These are phyloP conservation scores for Protosalanx chinensis DNA, from an alignment of 2,797 vertebrate genomes.

Conservation along the genomic window DNA sequence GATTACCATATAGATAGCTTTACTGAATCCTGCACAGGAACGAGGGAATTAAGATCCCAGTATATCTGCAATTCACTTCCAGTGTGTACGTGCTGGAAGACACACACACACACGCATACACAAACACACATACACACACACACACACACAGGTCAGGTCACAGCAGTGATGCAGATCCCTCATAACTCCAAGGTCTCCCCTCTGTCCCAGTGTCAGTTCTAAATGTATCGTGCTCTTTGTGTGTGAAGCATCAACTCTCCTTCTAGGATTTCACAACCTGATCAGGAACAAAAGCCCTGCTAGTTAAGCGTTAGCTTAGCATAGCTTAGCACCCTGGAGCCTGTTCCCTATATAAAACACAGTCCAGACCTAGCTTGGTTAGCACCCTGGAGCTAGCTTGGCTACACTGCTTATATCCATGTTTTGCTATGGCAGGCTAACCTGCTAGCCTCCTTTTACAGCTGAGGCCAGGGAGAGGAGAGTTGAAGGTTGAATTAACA, in stretches of 20 bases:
- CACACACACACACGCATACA: neutral
- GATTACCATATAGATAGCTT: conserved; percentile 57
- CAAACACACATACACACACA: neutral
- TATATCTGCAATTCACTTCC: conserved; percentile 22
- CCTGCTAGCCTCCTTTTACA: neutral
- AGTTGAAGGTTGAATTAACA: neutral
- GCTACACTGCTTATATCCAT: neutral
- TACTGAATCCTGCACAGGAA: conserved; percentile 38
- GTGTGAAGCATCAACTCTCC: neutral
- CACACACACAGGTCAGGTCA: neutral
- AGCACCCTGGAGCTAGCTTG: conserved; percentile 4
- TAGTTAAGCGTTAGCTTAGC: conserved; percentile 4
- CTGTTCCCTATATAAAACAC: conserved; percentile 1
- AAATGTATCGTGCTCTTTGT: neutral
- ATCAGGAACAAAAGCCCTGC: neutral
- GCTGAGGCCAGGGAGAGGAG: neutral
- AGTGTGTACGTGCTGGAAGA: neutral
- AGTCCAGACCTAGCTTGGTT: no score
- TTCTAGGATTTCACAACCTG: neutral
- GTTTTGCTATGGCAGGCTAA: neutral
- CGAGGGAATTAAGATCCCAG: conserved; percentile 33
- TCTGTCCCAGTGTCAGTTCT: neutral
- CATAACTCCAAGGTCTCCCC: neutral
- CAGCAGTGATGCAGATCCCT: no score
- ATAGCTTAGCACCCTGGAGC: no score